Conservation (phyloP, 2,888 invertebrate species). For the Gymnosoma rotundatum region DNA sequence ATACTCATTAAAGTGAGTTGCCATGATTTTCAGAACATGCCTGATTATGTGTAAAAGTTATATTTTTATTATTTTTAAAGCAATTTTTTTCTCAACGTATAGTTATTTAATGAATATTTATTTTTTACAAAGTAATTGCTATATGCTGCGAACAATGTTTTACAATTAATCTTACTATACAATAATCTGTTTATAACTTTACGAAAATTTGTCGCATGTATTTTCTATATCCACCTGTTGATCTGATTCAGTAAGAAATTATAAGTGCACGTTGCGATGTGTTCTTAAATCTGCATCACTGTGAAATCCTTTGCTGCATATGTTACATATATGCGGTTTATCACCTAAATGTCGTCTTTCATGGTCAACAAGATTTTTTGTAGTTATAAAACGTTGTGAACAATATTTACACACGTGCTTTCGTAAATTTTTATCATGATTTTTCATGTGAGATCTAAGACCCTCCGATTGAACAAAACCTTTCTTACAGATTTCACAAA, state of each 20-base stretch:
- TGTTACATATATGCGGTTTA: conserved; percentile 74
- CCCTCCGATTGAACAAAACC: conserved; percentile 72
- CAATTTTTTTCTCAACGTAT: too few relatives aligned
- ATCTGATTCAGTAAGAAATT: not conserved
- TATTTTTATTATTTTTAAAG: too few relatives aligned
- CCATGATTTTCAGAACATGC: too few relatives aligned
- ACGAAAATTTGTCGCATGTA: not conserved
- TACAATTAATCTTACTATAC: too few relatives aligned
- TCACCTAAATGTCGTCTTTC: conserved; percentile 74
- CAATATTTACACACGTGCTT: conserved; percentile 74
- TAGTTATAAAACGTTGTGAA: conserved; percentile 74
- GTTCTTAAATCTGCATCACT: conserved; percentile 63
- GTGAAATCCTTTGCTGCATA: conserved; percentile 73
- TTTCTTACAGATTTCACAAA: conserved; percentile 72
- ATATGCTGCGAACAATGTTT: too few relatives aligned
- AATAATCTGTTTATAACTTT: not conserved
- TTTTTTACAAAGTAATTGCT: too few relatives aligned
- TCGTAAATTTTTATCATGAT: conserved; percentile 74
- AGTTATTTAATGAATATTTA: too few relatives aligned
- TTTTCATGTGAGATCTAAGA: conserved; percentile 74
- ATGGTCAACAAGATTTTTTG: conserved; percentile 74
- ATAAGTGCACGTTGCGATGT: conserved; percentile 58
- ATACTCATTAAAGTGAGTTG: too few relatives aligned
- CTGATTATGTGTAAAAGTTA: too few relatives aligned
- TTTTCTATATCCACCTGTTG: not conserved